Evolutionary conservation across 2,888 invertebrate species (phyloP).

Genomic region (Erebia ligea): DNA sequence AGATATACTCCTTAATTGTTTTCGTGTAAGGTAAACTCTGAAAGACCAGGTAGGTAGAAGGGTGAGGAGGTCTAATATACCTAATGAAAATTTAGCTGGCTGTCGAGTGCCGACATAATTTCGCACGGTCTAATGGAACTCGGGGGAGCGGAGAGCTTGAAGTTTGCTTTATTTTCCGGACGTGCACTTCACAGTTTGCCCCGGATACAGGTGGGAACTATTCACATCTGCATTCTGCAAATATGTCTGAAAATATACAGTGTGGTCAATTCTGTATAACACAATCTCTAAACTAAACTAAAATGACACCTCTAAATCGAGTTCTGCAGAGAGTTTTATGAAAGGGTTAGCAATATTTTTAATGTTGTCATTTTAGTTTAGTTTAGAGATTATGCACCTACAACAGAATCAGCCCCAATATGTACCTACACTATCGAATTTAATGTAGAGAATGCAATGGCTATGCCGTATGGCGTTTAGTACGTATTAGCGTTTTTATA

Average conservation of each 20-base stretch:
- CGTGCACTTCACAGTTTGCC: conserved; percentile 29
- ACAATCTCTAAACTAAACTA: no score
- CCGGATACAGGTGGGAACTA: conserved; percentile 14
- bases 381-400: no score
- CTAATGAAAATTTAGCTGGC: conserved; percentile 38
- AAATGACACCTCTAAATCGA: no score
- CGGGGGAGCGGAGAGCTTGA: conserved; percentile 20
- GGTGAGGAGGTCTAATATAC: background rate
- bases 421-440: no score
- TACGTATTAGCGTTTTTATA: no score
- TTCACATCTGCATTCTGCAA: background rate
- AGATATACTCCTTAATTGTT: background rate
- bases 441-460: no score
- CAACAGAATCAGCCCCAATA: no score
- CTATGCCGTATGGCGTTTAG: no score
- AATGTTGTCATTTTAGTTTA: no score
- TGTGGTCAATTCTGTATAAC: no score
- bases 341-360: no score
- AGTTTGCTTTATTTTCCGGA: conserved; percentile 32
- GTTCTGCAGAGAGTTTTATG: no score
- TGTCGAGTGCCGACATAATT: conserved; percentile 34
- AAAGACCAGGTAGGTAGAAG: background rate
- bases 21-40: background rate
- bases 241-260: background rate
- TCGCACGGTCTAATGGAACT: conserved; percentile 42